Percentiles rank a stretch among this genome's conserved stretches.
phyloP scores from a whole-genome alignment of 2,113 vertebrate species.

The Climacteris rufus region DNA sequence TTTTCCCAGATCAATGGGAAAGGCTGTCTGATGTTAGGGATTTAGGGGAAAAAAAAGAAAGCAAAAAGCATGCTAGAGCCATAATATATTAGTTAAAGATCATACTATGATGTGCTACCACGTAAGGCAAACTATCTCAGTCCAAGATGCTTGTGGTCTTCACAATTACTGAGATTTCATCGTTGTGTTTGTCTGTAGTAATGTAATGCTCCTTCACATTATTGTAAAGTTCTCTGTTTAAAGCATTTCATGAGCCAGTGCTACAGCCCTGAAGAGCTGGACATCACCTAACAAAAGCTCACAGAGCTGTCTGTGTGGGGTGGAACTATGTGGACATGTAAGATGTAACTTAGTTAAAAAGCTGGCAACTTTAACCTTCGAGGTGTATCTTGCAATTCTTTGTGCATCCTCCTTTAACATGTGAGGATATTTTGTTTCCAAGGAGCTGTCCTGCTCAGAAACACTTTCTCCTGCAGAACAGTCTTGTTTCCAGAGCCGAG shows the following conservation, averaged over 20 bases:
- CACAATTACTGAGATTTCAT: neutral
- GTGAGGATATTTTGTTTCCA: neutral
- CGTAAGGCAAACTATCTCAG: neutral
- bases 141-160: neutral
- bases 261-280: neutral
- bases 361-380: neutral
- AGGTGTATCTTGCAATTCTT: no score
- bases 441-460: neutral
- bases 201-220: neutral
- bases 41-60: neutral
- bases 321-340: neutral
- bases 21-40: neutral
- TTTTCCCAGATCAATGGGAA: neutral
- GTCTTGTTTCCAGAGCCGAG: neutral
- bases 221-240: neutral
- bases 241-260: neutral
- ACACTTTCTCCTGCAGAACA: fast-evolving
- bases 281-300: neutral
- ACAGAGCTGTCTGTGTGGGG: fast-evolving
- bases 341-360: neutral
- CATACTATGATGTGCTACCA: neutral
- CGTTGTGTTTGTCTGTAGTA: neutral
- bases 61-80: neutral
- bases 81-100: neutral
- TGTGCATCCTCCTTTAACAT: neutral